Evolutionary conservation across 2,113 vertebrate species (phyloP).

Genomic region (Oryzias celebensis): DNA sequence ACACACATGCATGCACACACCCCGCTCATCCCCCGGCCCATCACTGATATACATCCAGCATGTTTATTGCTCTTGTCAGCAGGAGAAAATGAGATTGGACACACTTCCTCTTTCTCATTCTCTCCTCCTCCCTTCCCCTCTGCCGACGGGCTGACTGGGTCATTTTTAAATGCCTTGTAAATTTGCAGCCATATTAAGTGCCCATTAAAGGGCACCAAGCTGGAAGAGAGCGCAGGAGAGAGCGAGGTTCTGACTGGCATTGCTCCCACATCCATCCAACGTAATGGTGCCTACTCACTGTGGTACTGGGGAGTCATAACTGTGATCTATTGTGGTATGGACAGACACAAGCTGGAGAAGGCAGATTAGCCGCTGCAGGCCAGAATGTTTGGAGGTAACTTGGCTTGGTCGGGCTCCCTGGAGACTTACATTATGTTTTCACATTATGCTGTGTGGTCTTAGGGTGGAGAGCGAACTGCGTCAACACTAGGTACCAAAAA

Average conservation of each 20-base stretch:
- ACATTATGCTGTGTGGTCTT: slow-evolving; percentile 16
- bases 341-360: slow-evolving; percentile 51
- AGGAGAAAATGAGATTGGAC: slow-evolving; percentile 71
- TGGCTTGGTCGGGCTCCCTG: slow-evolving; percentile 25
- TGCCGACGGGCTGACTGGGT: slow-evolving; percentile 69
- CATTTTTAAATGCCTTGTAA: slow-evolving; percentile 81
- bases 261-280: slow-evolving; percentile 58
- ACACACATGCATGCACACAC: slow-evolving; percentile 19
- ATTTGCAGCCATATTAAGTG: slow-evolving; percentile 78
- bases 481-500: slow-evolving; percentile 3
- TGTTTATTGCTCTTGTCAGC: slow-evolving; percentile 65
- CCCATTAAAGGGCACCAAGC: slow-evolving; percentile 73
- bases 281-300: slow-evolving; percentile 59
- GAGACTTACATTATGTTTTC: slow-evolving; percentile 17
- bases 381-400: slow-evolving; percentile 45
- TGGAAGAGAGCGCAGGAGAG: slow-evolving; percentile 56
- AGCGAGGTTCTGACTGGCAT: slow-evolving; percentile 55
- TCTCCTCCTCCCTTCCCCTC: slow-evolving; percentile 44
- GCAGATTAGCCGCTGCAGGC: slow-evolving; percentile 53
- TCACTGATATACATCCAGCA: slow-evolving; percentile 67
- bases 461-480: slow-evolving; percentile 4
- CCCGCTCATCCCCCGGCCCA: slow-evolving; percentile 40
- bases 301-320: slow-evolving; percentile 48
- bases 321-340: slow-evolving; percentile 56
- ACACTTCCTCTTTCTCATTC: slow-evolving; percentile 49